Percentiles rank a stretch among this genome's conserved stretches.
Evolutionary conservation across 2,888 invertebrate genomes (phyloP).

Genomic region (Sarcophaga carnaria): DNA sequence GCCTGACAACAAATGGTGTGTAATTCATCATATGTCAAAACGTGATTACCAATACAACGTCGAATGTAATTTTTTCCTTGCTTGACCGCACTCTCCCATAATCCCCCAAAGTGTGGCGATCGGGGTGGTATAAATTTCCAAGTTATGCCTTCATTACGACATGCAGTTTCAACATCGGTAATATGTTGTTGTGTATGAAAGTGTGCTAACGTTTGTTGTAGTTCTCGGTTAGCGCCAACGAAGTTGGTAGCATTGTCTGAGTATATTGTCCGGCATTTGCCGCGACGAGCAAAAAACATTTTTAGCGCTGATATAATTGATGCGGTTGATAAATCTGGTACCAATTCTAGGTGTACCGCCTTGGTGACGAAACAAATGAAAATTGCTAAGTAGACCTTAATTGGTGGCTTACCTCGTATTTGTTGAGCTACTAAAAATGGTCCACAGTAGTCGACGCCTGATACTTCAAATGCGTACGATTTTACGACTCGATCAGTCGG

Average conservation of each 20-base stretch:
- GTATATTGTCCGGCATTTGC: slow-evolving; percentile 26
- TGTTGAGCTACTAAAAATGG: slow-evolving; percentile 20
- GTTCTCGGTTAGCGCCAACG: not conserved
- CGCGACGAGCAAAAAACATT: slow-evolving; percentile 36
- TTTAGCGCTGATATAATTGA: slow-evolving; percentile 38
- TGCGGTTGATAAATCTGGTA: slow-evolving; percentile 8
- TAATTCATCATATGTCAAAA: slow-evolving; percentile 41
- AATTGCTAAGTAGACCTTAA: slow-evolving; percentile 20
- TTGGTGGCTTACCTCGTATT: slow-evolving; percentile 15
- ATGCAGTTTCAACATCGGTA: slow-evolving; percentile 7
- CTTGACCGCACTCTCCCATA: slow-evolving; percentile 57
- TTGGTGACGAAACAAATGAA: slow-evolving; percentile 22
- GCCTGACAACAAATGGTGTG: slow-evolving; percentile 54
- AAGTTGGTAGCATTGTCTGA: slow-evolving; percentile 36
- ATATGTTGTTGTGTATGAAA: slow-evolving; percentile 31
- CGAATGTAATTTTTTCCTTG: slow-evolving; percentile 23
- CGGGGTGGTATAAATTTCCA: not conserved
- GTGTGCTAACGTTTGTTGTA: too few relatives aligned
- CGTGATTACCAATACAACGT: slow-evolving; percentile 22
- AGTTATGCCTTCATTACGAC: too few relatives aligned
- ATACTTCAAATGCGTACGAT: not conserved
- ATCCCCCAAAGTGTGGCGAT: slow-evolving; percentile 51
- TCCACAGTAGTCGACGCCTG: slow-evolving; percentile 28
- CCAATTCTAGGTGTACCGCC: not conserved
- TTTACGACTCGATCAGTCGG: too few relatives aligned